Conservation (phyloP, 1,140 invertebrate genomes). For the Drosophila mayri region DNA sequence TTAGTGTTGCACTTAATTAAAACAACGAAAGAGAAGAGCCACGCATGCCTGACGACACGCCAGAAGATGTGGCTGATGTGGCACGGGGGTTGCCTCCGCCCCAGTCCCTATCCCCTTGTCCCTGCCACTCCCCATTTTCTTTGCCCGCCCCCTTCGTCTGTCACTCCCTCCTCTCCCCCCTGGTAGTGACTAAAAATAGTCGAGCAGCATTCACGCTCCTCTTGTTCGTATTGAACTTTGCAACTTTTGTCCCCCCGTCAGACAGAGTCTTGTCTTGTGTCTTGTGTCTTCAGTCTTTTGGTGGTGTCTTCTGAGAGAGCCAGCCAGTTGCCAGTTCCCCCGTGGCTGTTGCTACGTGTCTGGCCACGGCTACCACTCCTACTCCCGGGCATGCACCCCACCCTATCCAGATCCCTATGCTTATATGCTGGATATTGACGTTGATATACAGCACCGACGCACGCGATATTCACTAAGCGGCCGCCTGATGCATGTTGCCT, state of each 20-base stretch:
- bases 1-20: constrained; percentile 84
- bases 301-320: constrained; percentile 37
- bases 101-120: neutral
- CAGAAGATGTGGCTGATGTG: constrained; percentile 34
- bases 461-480: constrained; percentile 71
- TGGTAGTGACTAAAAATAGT: constrained; percentile 69
- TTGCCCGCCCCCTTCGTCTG: neutral
- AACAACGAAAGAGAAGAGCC: constrained; percentile 56
- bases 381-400: constrained; percentile 70
- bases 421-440: constrained; percentile 76
- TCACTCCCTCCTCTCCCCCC: constrained; percentile 12
- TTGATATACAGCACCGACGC: constrained; percentile 79
- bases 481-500: constrained; percentile 57
- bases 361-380: constrained; percentile 70
- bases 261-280: constrained; percentile 49
- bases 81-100: constrained; percentile 40
- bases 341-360: constrained; percentile 63
- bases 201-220: constrained; percentile 55
- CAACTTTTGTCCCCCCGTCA: constrained; percentile 63
- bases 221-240: constrained; percentile 76
- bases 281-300: constrained; percentile 42
- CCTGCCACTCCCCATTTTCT: constrained; percentile 9
- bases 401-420: constrained; percentile 64
- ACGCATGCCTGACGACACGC: constrained; percentile 63
- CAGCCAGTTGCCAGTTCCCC: constrained; percentile 37